These are phyloP conservation scores for Chrysolophus pictus DNA, from an alignment of 2,797 vertebrate species.

Conservation along the genomic window DNA sequence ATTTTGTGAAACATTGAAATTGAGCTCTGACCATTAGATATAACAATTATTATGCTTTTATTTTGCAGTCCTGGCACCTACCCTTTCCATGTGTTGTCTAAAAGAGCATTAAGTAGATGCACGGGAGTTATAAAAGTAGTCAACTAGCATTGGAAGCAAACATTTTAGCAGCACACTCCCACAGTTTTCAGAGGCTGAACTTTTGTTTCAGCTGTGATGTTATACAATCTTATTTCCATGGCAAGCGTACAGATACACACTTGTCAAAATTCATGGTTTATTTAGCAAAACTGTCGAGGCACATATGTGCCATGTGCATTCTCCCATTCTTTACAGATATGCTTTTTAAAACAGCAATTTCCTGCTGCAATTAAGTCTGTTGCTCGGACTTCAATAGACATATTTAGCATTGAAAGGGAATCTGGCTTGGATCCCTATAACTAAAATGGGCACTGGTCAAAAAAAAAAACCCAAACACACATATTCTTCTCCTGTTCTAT, in stretches of 20 bases:
- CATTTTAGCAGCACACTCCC: conserved; percentile 57
- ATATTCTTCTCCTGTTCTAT: neutral
- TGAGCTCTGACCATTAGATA: conserved; percentile 2
- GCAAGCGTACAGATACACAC: conserved; percentile 59
- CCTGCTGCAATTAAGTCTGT: conserved; percentile 41
- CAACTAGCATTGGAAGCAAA: conserved; percentile 62
- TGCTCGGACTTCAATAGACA: conserved; percentile 40
- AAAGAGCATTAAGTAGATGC: conserved; percentile 59
- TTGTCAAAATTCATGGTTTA: conserved; percentile 65
- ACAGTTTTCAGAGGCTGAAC: conserved; percentile 69
- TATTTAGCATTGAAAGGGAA: conserved; percentile 26
- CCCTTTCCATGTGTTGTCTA: conserved; percentile 53
- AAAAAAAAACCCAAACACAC: neutral
- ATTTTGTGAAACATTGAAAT: neutral
- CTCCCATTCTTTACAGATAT: conserved; percentile 51
- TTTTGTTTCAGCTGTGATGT: conserved; percentile 71
- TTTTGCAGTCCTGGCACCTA: neutral
- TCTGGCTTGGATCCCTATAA: neutral
- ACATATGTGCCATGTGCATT: conserved; percentile 56
- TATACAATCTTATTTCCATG: conserved; percentile 72
- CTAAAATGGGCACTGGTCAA: conserved; percentile 13
- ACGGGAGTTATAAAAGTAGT: conserved; percentile 61
- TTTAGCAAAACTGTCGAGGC: conserved; percentile 60
- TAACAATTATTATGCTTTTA: neutral
- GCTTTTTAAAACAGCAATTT: conserved; percentile 43